Base-by-base conservation (phyloP, 2,888 invertebrate genomes). In the Lasioglossum morio region DNA sequence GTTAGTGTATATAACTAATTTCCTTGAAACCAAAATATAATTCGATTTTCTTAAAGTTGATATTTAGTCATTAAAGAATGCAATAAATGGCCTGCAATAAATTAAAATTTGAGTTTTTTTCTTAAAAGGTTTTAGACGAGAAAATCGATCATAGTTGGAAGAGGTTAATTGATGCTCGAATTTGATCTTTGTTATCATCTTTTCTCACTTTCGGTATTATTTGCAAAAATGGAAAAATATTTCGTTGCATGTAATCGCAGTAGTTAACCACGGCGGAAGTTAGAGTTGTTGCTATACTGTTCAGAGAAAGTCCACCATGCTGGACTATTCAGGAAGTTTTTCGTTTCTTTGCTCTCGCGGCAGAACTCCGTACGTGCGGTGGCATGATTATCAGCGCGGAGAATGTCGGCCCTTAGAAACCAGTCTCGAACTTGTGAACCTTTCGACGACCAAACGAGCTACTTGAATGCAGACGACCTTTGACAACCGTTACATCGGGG, bases 401-500 rank as follows among this genome's bases (percentile, higher is more conserved):
- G 76, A 84, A 84, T 74, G 85, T 81, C 66, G 60, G 43, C 66
- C 82, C 87, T 85, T 77, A 75, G 72, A 43, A 78, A 43, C 66
- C 70, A 60, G 77, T 80, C 86, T 73, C 82, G 69, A 82, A 79
- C 79, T 82, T 72, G 82, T 76, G 82, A 73, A 86, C 78, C 82
- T 86, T 86, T 85, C 86, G 79, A 81, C 79, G 79, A 77, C 86
- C 72, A 84, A 85, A 86, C 76, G 86, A 81, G 82, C 73, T 75
- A 85, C 86, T 86, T 86, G 86, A 86, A 85, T 85, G 76, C 79
- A 81, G 75, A 84, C 72, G 72, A 73, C 75, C 75, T 79, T 70
- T 37, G 48, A n/a, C 40, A 72, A 76, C 76, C 78, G 48, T n/a
- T 66, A 46, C 77, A 48, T 85, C 74, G 48, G 74, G 19, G 30